phyloP scores from a whole-genome alignment of 2,888 invertebrate species.

The Hedychridium roseum region DNA sequence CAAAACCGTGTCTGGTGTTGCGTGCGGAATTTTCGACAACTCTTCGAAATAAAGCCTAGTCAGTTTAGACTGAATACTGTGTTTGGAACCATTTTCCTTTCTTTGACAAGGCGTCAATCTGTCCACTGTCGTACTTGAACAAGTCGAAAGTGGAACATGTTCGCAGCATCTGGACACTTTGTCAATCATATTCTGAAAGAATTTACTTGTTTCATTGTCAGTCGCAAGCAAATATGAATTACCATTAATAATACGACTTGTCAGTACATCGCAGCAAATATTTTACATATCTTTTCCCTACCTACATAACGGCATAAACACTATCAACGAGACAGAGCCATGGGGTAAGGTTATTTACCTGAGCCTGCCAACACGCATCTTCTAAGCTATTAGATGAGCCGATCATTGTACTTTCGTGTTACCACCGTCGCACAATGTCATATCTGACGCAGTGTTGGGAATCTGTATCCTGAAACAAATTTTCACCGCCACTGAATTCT shows the following conservation, averaged over 20 bases:
- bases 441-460: conserved; percentile 46
- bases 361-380: conserved; percentile 60
- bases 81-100: conserved; percentile 54
- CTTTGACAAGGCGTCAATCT: conserved; percentile 48
- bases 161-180: conserved; percentile 48
- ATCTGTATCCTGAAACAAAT: conserved; percentile 47
- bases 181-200: conserved; percentile 55
- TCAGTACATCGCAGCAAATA: no score
- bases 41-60: conserved; percentile 61
- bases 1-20: conserved; percentile 60
- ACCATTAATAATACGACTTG: no score
- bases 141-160: conserved; percentile 43
- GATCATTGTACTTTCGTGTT: conserved; percentile 56
- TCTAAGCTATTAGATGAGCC: conserved; percentile 57
- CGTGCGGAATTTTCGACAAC: conserved; percentile 58
- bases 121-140: conserved; percentile 42
- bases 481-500: no score
- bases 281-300: no score
- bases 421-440: conserved; percentile 50
- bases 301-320: no score
- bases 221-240: no score
- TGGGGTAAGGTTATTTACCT: conserved; percentile 49
- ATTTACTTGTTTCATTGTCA: no score
- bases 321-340: no score
- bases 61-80: conserved; percentile 59